phyloP scores from a whole-genome alignment of 1,140 invertebrate genomes.

The Araneus ventricosus region DNA sequence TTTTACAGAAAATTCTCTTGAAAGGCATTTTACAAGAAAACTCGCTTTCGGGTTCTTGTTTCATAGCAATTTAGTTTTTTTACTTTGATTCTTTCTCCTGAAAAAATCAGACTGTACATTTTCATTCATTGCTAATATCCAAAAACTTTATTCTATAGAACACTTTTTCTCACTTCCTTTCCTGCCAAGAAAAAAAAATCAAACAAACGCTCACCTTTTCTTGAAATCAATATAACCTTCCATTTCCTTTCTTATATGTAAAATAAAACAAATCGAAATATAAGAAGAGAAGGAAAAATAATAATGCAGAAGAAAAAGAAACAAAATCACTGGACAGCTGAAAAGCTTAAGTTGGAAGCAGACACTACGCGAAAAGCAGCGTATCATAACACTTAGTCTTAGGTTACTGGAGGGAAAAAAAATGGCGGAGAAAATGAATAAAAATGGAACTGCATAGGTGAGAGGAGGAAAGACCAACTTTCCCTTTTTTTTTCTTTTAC shows the following conservation, averaged over 20 bases:
- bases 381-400: slow-evolving; percentile 70
- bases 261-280: slow-evolving; percentile 30
- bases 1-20: neutral
- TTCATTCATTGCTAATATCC: slow-evolving; percentile 6
- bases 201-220: neutral
- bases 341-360: neutral
- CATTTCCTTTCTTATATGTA: neutral
- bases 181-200: neutral
- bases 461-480: slow-evolving; percentile 38
- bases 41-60: neutral
- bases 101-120: neutral
- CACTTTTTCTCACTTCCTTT: neutral
- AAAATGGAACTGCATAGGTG: slow-evolving; percentile 38
- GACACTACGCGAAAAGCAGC: neutral
- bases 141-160: neutral
- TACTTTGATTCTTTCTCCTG: no score
- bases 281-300: no score
- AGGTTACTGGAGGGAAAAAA: slow-evolving; percentile 27
- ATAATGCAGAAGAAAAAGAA: neutral
- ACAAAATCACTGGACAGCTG: neutral
- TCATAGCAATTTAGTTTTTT: neutral
- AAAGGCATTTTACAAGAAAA: slow-evolving; percentile 7
- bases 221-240: slow-evolving; percentile 36
- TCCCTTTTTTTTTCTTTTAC: neutral
- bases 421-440: slow-evolving; percentile 52